Base-by-base conservation (phyloP, 2,113 vertebrate species). In the Muscicapa adusta region DNA sequence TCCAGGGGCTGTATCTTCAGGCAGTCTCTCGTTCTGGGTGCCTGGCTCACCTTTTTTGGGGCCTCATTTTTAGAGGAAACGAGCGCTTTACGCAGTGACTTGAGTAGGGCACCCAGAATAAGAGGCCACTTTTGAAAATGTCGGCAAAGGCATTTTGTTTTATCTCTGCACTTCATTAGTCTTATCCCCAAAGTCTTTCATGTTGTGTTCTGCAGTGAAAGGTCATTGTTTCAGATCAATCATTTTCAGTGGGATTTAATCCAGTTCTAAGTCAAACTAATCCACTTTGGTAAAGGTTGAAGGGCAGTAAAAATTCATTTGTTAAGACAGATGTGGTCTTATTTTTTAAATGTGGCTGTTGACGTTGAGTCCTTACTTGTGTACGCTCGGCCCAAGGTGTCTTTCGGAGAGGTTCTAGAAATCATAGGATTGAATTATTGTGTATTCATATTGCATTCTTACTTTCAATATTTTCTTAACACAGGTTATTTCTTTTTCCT, bases 221-320 rank as follows among this genome's bases (percentile, higher is more conserved):
- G 62, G 87, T 94, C 70, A 54, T 75, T 87, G 88, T 92, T 96
- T 67, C 70, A 79, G 54, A 91, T 94, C 87, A 91, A 2, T 92
- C 66, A 58, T 94, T 78, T 97, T 89, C 84, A 31, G 62, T 65
- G 29, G 53, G 61, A 78, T 90, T 88, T 84, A 86, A 84, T 91
- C 73, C 45, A 81, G 45, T 76, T 94, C 50, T 85, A 73, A 85
- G 17, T 77, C 63, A 91, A 91, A 70, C n/a, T 74, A 92, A 94
- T 91, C 75, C 76, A 92, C 83, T 95, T 93, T 60, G 58, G 26
- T 92, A 62, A 93, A 92, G 62, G 70, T 89, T 89, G 88, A 89
- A 89, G n/a, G 65, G 47, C 42, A 83, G 50, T 88, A 88, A 91
- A 85, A 85, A 90, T 76, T 68, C 2, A n/a, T 87, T 88, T 86